Base-by-base conservation (phyloP, 2,888 invertebrate genomes). In the Eilema caniola region DNA sequence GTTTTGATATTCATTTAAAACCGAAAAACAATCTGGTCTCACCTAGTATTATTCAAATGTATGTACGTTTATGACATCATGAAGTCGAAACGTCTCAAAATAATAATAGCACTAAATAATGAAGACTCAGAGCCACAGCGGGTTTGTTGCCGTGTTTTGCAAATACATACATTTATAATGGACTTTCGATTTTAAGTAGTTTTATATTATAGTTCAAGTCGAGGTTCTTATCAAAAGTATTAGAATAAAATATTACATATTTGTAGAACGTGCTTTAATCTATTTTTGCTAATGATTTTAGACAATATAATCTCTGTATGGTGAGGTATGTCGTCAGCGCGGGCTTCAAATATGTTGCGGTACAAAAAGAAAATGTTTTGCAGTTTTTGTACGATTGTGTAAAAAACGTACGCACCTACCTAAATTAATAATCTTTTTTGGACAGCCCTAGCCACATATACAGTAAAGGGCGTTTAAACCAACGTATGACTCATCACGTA, bases 381-480 rank as follows among this genome's bases (percentile, higher is more conserved):
- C 20, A 0, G 47, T 47, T 47, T 5, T 47, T 20, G 47, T 5
- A 8, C 20, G 20, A 47, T 47, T 20, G 20, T 20, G 47, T 47
- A 5, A 41, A 4, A 16, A 16, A 41, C 16, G 3, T 41, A 41
- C 14, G 12, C n/a, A n/a, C n/a, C n/a, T n/a, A n/a, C n/a, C n/a
- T n/a, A n/a, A n/a, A n/a, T n/a, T n/a, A n/a, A n/a, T n/a, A n/a
- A n/a, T n/a, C n/a, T 37, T 37, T 14, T 33, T 33, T 7, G 16
- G 65, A 47, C 63, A 67, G 63, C 70, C 66, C 31, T 70, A 66
- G 16, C 14, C 24, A 61, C 11, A 61, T 47, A 23, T 8, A 47
- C n/a, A 11, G 61, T 12, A 8, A 62, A 59, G 24, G 66, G n/a
- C 59, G 16, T 62, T 57, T 67, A 24, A 66, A 20, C 25, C 24